Base-by-base conservation (phyloP, 2,113 vertebrate species). In the Varanus salvator region DNA sequence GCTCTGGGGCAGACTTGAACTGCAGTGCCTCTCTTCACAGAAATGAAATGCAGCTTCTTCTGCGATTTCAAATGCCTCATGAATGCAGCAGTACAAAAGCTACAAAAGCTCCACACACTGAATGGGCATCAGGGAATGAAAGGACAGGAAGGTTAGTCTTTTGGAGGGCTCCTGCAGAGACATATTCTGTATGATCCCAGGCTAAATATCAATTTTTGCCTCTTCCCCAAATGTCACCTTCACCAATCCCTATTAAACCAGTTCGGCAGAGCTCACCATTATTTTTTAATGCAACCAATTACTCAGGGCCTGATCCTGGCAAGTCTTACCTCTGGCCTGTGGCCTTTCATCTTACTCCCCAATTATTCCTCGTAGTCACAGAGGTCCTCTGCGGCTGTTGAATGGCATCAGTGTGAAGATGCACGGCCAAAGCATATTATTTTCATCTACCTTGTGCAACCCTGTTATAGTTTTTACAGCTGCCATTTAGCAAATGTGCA, bases 401-500 rank as follows among this genome's bases (percentile, higher is more conserved):
- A 84, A 90, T 92, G 91, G 92, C 90, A 93, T 92, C 86, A 89
- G 91, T 91, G 88, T 92, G 89, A 90, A 90, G 90, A 81, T 89
- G 93, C 85, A 38, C n/a, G 80, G 89, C 90, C 91, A 88, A 93
- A 95, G 92, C 80, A 80, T 31, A 52, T 31, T 74, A 44, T 82
- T 91, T 92, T 91, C 83, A 93, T 95, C 95, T 96, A 72, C 89
- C 87, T 94, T 93, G 91, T 80, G 90, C 89, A 78, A 93, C 15
- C 86, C 94, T 1, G 0, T 95, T 93, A 94, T 95, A 94, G 8
- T 11, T 60, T 64, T 95, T 95, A 92, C 93, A 95, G 92, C 72
- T 78, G 90, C 90, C 93, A 92, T 89, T 92, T 91, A 92, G 87
- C 85, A 34, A 93, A 94, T 88, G 82, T 0, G 87, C 90, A 93